Percentiles rank a stretch among this genome's conserved stretches.
Evolutionary conservation across 2,113 vertebrate genomes (phyloP).

Genomic region (Orcinus orca): DNA sequence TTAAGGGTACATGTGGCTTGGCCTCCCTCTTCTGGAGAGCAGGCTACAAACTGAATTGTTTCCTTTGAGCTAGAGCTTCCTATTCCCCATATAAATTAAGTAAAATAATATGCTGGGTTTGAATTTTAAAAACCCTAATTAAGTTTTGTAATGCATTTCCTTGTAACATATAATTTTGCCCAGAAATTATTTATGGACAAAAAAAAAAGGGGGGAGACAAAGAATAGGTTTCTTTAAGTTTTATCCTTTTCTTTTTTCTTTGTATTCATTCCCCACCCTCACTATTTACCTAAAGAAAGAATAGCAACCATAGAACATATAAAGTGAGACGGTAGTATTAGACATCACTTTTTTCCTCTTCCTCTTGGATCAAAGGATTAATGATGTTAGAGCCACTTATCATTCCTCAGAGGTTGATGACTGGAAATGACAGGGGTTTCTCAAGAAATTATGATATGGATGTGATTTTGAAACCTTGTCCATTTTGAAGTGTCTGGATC

Average conservation of each 20-base stretch:
- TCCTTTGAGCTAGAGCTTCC: conserved; percentile 41
- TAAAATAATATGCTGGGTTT: conserved; percentile 58
- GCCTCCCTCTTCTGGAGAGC: conserved; percentile 30
- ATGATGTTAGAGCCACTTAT: background rate
- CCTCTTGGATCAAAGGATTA: background rate
- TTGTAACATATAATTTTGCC: conserved; percentile 62
- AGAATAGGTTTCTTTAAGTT: background rate
- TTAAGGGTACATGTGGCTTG: conserved; percentile 13
- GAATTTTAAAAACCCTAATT: conserved; percentile 49
- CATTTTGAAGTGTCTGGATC: background rate
- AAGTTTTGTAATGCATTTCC: conserved; percentile 47
- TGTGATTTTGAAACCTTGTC: background rate
- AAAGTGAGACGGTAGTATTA: background rate
- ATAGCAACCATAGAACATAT: background rate
- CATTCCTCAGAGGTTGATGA: background rate
- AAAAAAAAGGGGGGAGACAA: background rate
- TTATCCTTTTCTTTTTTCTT: background rate
- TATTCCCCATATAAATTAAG: conserved; percentile 46
- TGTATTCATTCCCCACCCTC: background rate
- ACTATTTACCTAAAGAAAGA: conserved; percentile 18
- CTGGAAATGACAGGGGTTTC: background rate
- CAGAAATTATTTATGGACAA: conserved; percentile 49
- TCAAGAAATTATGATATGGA: background rate
- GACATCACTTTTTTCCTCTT: background rate
- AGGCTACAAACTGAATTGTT: conserved; percentile 40